These are phyloP conservation scores for Neodon shergylaensis DNA, from an alignment of 2,113 vertebrate genomes.

Conservation along the genomic window DNA sequence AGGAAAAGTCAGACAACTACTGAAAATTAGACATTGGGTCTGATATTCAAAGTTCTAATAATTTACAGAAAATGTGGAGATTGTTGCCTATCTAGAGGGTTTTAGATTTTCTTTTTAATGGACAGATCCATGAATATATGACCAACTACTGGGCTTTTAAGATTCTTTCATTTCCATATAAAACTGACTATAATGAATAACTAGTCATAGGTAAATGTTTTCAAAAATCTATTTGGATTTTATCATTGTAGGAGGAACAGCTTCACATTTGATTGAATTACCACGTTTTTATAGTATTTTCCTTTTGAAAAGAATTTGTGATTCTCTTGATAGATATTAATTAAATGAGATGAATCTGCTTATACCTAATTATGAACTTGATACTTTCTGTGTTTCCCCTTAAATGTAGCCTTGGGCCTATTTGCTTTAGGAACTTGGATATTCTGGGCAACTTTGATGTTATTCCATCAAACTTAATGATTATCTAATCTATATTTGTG, in stretches of 20 bases:
- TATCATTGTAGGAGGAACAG: constrained; percentile 1
- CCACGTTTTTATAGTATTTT: neutral
- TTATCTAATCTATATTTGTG: constrained; percentile 1
- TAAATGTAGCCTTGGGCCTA: constrained; percentile 37
- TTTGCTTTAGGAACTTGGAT: neutral
- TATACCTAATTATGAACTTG: neutral
- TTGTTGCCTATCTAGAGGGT: neutral
- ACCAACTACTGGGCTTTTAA: constrained; percentile 38
- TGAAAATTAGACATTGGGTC: neutral
- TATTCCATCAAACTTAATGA: neutral
- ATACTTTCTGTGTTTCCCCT: constrained; percentile 16
- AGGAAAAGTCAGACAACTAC: neutral
- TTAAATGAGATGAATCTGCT: constrained; percentile 43
- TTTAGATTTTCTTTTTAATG: constrained; percentile 39
- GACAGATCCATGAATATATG: neutral
- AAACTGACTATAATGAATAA: constrained; percentile 57
- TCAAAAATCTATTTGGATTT: constrained; percentile 46
- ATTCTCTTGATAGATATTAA: constrained; percentile 45
- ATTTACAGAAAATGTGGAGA: constrained; percentile 43
- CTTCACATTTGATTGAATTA: constrained; percentile 5
- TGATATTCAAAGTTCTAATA: constrained; percentile 22
- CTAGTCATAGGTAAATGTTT: constrained; percentile 67
- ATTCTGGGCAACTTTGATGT: neutral
- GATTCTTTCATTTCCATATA: constrained; percentile 46
- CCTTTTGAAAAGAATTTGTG: constrained; percentile 46